Percentiles rank a stretch among this genome's conserved stretches.
Conservation (phyloP, 1,140 invertebrate genomes). For the Ctenoplectra terminalis region DNA sequence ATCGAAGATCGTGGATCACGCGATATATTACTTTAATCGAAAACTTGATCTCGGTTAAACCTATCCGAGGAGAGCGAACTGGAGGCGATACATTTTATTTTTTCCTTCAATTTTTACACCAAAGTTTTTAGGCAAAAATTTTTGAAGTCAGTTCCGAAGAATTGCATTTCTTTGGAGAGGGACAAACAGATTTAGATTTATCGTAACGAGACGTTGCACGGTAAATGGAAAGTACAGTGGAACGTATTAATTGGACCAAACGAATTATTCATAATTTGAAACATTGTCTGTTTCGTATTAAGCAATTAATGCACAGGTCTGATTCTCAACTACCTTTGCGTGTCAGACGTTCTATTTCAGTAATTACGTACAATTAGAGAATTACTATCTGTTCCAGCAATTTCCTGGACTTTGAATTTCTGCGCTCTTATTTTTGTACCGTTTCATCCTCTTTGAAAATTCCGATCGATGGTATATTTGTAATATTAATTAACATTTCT, state of each 20-base stretch:
- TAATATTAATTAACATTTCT: not conserved
- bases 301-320: slow-evolving; percentile 10
- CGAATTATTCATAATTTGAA: slow-evolving; percentile 28
- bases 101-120: not conserved
- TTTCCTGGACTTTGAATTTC: not conserved
- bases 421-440: not conserved
- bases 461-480: not conserved
- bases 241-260: slow-evolving; percentile 17
- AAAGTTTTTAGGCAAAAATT: too few relatives aligned
- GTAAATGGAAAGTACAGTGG: too few relatives aligned
- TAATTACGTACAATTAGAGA: slow-evolving; percentile 38
- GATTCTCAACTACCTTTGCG: slow-evolving; percentile 22
- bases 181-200: not conserved
- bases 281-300: slow-evolving; percentile 6
- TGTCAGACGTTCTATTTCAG: slow-evolving; percentile 25
- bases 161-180: not conserved
- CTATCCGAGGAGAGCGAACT: not conserved
- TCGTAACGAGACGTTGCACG: not conserved
- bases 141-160: not conserved
- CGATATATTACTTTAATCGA: slow-evolving; percentile 24
- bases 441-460: too few relatives aligned
- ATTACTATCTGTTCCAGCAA: slow-evolving; percentile 14
- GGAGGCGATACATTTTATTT: not conserved
- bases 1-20: not conserved
- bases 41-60: not conserved